Evolutionary conservation across 1,140 invertebrate genomes (phyloP).

Genomic region (Hyphantria cunea): DNA sequence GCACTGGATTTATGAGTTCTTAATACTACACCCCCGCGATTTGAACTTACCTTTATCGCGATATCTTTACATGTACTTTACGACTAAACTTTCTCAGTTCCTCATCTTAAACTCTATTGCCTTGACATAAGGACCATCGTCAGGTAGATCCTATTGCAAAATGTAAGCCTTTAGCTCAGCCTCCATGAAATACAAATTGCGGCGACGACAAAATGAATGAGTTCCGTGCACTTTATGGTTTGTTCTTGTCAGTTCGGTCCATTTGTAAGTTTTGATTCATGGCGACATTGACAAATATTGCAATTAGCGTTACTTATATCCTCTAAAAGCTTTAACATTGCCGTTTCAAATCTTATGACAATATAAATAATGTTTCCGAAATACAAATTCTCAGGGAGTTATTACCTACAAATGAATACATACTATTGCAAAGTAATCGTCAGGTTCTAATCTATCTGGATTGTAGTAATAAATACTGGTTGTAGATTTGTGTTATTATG

Average conservation of each 20-base stretch:
- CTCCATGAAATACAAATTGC: slow-evolving; percentile 29
- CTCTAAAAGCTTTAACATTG: slow-evolving; percentile 13
- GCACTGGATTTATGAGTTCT: slow-evolving; percentile 61
- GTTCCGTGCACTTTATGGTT: slow-evolving; percentile 23
- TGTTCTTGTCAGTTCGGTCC: slow-evolving; percentile 13
- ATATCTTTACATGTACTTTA: slow-evolving; percentile 26
- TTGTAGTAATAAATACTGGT: too few relatives aligned
- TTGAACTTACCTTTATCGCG: slow-evolving; percentile 38
- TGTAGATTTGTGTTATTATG: too few relatives aligned
- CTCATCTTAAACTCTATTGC: slow-evolving; percentile 17
- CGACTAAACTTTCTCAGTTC: slow-evolving; percentile 21
- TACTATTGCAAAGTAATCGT: too few relatives aligned
- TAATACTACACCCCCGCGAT: slow-evolving; percentile 62
- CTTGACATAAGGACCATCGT: neutral
- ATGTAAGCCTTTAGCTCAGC: slow-evolving; percentile 15
- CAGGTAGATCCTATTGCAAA: slow-evolving; percentile 4
- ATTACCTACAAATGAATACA: too few relatives aligned
- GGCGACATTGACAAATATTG: slow-evolving; percentile 14
- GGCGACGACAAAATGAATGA: slow-evolving; percentile 34
- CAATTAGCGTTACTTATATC: slow-evolving; percentile 18
- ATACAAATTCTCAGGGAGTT: too few relatives aligned
- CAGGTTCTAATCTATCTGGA: too few relatives aligned
- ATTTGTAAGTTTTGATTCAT: slow-evolving; percentile 32
- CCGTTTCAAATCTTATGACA: too few relatives aligned
- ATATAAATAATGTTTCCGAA: too few relatives aligned